phyloP scores from a whole-genome alignment of 1,140 invertebrate genomes.

The Drosophila ercepeae region DNA sequence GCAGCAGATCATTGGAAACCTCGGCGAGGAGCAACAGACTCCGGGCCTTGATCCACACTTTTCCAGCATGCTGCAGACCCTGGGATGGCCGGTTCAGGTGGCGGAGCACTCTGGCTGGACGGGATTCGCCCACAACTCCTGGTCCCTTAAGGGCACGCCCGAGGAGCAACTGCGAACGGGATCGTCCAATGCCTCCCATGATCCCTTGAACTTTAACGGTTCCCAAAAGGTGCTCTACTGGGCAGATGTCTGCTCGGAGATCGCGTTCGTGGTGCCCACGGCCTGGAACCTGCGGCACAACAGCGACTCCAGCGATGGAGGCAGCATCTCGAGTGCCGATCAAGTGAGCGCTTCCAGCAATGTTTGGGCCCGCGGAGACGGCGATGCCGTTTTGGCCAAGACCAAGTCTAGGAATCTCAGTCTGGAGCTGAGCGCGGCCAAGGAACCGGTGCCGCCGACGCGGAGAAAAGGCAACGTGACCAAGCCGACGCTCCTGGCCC shows the following conservation, averaged over 20 bases:
- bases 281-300: conserved; percentile 83
- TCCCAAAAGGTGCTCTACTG: conserved; percentile 93
- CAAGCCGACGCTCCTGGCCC: conserved; percentile 83
- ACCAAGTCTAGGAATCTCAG: conserved; percentile 87
- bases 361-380: conserved; percentile 85
- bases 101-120: conserved; percentile 95
- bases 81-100: conserved; percentile 95
- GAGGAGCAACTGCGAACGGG: conserved; percentile 66
- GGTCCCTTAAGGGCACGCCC: conserved; percentile 85
- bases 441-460: conserved; percentile 85
- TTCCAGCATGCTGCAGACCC: conserved; percentile 90
- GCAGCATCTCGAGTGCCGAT: conserved; percentile 82
- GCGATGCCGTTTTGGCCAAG: conserved; percentile 69
- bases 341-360: conserved; percentile 44
- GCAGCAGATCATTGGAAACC: conserved; percentile 93
- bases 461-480: conserved; percentile 79
- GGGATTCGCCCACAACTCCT: conserved; percentile 92
- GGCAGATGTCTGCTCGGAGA: conserved; percentile 97
- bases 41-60: conserved; percentile 86
- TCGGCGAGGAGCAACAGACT: conserved; percentile 86
- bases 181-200: conserved; percentile 26
- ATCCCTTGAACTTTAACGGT: conserved; percentile 83
- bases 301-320: conserved; percentile 83
- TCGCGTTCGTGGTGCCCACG: conserved; percentile 97
- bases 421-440: conserved; percentile 86